Conservation (phyloP, 2,888 invertebrate species). For the Margaritifera margaritifera region DNA sequence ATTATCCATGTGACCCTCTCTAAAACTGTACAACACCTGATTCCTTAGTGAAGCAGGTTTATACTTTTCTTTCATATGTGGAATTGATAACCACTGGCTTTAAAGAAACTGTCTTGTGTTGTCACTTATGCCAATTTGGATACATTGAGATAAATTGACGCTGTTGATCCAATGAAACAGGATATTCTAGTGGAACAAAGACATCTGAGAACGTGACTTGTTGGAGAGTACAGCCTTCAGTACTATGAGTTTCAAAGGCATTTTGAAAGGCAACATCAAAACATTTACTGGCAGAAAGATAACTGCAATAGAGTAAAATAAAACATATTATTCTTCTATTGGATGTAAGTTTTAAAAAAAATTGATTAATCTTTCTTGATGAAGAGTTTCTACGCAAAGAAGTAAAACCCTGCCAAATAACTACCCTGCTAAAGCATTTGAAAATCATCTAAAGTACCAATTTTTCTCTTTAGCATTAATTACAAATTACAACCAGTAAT, state of each 20-base stretch:
- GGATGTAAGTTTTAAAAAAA: too few relatives aligned
- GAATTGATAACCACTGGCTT: not conserved
- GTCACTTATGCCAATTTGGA: not conserved
- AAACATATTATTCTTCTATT: not conserved
- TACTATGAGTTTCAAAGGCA: not conserved
- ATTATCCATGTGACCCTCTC: too few relatives aligned
- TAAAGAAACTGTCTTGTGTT: not conserved
- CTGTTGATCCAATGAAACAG: constrained; percentile 5
- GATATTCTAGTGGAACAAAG: not conserved
- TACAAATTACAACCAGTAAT: too few relatives aligned
- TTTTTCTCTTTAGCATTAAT: too few relatives aligned
- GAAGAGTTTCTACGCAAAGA: too few relatives aligned
- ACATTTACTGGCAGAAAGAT: constrained; percentile 3
- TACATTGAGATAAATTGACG: not conserved
- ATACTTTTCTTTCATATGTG: too few relatives aligned
- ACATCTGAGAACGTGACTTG: not conserved
- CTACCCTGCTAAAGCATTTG: too few relatives aligned
- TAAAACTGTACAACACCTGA: too few relatives aligned
- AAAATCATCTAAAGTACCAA: too few relatives aligned
- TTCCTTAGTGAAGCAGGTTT: too few relatives aligned
- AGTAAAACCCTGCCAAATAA: too few relatives aligned
- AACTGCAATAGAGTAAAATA: not conserved
- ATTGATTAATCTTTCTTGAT: too few relatives aligned
- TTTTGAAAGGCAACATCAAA: not conserved
- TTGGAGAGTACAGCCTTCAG: not conserved